A percentile compares a stretch with the other conserved stretches of the same genome.
Conservation (phyloP, 2,797 vertebrate species). For the Holocentrus rufus region DNA sequence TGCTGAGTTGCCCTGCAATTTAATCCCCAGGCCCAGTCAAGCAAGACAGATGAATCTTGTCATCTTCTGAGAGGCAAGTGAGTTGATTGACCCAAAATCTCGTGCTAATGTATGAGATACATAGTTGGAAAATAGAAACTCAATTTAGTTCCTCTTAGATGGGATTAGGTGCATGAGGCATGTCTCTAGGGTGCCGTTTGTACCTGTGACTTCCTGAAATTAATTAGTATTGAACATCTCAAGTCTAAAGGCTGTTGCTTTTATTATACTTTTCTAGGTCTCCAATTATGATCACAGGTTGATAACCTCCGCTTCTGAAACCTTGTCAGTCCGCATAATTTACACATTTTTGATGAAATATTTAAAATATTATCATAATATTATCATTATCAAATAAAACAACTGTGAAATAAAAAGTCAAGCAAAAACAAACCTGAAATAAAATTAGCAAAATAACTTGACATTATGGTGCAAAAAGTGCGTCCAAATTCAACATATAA, state of each 20-base stretch:
- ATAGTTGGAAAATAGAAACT: slow-evolving; percentile 34
- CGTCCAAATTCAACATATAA: too few species aligned
- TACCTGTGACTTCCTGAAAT: slow-evolving; percentile 18
- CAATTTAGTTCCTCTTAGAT: slow-evolving; percentile 56
- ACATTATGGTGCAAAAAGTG: too few species aligned
- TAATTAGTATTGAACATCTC: slow-evolving; percentile 11
- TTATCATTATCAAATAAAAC: too few species aligned
- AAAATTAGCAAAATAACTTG: too few species aligned
- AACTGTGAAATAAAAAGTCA: too few species aligned
- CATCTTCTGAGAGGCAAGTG: slow-evolving; percentile 62
- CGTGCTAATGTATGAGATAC: slow-evolving; percentile 54
- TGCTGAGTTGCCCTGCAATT: slow-evolving; percentile 63
- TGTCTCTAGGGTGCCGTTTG: slow-evolving; percentile 9
- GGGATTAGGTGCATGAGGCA: slow-evolving; percentile 44
- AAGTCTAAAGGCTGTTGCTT: background rate
- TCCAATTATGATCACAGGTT: background rate
- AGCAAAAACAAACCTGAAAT: too few species aligned
- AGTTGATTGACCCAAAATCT: slow-evolving; percentile 65
- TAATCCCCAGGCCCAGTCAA: slow-evolving; percentile 70
- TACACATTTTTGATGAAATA: too few species aligned
- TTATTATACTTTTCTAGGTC: background rate
- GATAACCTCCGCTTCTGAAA: background rate
- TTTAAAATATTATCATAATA: too few species aligned
- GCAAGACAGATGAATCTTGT: slow-evolving; percentile 75
- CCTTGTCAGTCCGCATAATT: background rate